These are phyloP conservation scores for Antennarius striatus DNA, from an alignment of 2,113 vertebrate species.

Conservation along the genomic window DNA sequence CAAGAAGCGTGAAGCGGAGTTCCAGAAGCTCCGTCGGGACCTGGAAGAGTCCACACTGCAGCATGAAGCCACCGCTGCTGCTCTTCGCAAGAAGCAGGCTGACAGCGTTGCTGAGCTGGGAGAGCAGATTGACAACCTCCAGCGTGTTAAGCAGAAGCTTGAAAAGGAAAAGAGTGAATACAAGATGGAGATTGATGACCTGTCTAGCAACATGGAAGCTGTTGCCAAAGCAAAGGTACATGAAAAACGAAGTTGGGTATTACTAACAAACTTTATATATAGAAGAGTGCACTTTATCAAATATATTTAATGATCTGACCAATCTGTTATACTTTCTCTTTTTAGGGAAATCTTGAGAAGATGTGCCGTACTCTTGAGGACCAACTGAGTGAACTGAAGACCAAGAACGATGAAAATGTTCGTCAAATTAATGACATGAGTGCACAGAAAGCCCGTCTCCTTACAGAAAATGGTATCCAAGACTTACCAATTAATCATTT, in stretches of 20 bases:
- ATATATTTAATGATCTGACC: too few relatives aligned
- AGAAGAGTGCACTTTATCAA: not conserved
- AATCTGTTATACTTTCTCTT: not conserved
- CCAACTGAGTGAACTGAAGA: constrained; percentile 68
- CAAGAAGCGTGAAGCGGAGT: constrained; percentile 79
- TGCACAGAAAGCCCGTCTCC: constrained; percentile 62
- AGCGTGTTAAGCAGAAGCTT: constrained; percentile 79
- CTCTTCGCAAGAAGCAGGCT: constrained; percentile 87
- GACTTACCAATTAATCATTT: not conserved
- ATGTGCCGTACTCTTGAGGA: constrained; percentile 70
- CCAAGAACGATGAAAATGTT: constrained; percentile 66
- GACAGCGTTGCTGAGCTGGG: constrained; percentile 75
- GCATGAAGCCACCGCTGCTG: constrained; percentile 85
- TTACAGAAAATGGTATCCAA: constrained; percentile 64
- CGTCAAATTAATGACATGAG: constrained; percentile 62
- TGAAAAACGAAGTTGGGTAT: not conserved
- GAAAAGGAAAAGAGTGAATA: constrained; percentile 69
- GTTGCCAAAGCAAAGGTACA: constrained; percentile 67
- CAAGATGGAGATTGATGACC: constrained; percentile 69
- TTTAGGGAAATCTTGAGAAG: constrained; percentile 68
- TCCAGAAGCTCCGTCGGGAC: constrained; percentile 88
- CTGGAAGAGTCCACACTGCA: constrained; percentile 91
- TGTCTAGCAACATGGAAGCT: constrained; percentile 69
- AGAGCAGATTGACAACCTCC: constrained; percentile 81
- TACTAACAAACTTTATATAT: not conserved